Evolutionary conservation across 2,888 invertebrate genomes (phyloP), one percentile per base, ranked within the genome.

Genomic region (Trissonchulus sp.): DNA sequence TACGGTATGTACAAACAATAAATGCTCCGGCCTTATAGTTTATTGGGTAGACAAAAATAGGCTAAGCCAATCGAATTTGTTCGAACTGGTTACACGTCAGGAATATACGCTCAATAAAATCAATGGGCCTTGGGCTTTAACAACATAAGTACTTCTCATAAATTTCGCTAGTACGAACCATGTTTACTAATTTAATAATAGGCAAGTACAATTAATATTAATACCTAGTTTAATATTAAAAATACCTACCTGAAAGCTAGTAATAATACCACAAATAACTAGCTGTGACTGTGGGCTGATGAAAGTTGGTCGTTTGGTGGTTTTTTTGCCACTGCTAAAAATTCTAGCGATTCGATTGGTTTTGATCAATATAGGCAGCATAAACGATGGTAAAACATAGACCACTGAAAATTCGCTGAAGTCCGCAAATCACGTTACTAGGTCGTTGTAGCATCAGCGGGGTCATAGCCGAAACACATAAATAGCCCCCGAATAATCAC

Each of bases 271-370:
- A 77, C 87, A 86, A 68, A 87, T 86, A 36, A 86, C 77, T 23
- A 87, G 79, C 79, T 87, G 87, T 0, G 86, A 86, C 76, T 82
- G 81, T 0, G 87, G 87, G 72, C 85, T 85, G 72, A 87, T 87
- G 79, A 86, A 87, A 76, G 83, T 84, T 1, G 86, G 86, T 72
- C 86, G 78, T 75, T 84, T 82, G 1, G 84, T 83, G 1, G 86
- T 86, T 63, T 84, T 79, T 79, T 84, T 85, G 3, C 86, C 86
- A 0, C 86, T 84, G n/a, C 82, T 78, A 76, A 85, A 85, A 71
- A 85, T 85, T n/a, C 85, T 74, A 2, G 84, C 81, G 28, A 86
- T 85, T 63, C 85, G 77, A 79, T 86, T 86, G 3, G 86, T 86
- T 80, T 86, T 87, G 35, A 85, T 86, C 33, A 87, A 79, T 60